Base-by-base conservation (phyloP, 1,140 invertebrate genomes). In the Agrilus planipennis region DNA sequence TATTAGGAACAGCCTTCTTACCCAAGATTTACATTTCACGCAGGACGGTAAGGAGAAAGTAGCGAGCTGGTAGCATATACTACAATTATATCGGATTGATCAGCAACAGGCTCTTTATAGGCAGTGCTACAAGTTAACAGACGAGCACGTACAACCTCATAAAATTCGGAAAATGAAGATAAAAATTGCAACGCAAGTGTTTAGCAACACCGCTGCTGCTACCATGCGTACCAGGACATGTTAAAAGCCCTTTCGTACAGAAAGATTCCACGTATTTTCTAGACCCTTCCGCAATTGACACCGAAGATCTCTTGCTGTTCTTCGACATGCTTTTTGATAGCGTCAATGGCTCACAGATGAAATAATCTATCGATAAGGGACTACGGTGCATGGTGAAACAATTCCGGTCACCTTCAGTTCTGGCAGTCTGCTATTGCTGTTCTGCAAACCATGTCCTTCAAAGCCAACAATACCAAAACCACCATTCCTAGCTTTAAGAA, bases 1-100 rank as follows among this genome's bases (percentile, higher is more conserved):
- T 4, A 40, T 56, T 5, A 17, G 52, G 17, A 52, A 57, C 41
- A 54, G 54, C 44, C 42, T 55, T 36, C 27, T 51, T 16, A 54
- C 29, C 4, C 54, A 55, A 46, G 23, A 52, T 37, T 39, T 55
- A 42, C 29, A 37, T 39, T 51, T 30, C 37, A 18, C 11, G 4
- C 27, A 18, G 25, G 21, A 53, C 29, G 31, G 35, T n/a, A 29
- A 17, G 18, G 3, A 11, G 2, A 39, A 35, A 27, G 36, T 27
- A 9, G 51, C 47, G n/a, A 46, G 45, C 37, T 52, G 51, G 49
- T 21, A 7, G 18, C 34, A 43, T 31, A 38, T 38, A 10, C 15
- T 39, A 7, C 3, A 16, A 19, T 18, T 31, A 12, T 43, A 43
- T 27, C 4, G 38, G n/a, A 21, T 42, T 14, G 44, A 42, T 43